phyloP scores from a whole-genome alignment of 2,888 invertebrate genomes.

The Eristalinus sepulchralis region DNA sequence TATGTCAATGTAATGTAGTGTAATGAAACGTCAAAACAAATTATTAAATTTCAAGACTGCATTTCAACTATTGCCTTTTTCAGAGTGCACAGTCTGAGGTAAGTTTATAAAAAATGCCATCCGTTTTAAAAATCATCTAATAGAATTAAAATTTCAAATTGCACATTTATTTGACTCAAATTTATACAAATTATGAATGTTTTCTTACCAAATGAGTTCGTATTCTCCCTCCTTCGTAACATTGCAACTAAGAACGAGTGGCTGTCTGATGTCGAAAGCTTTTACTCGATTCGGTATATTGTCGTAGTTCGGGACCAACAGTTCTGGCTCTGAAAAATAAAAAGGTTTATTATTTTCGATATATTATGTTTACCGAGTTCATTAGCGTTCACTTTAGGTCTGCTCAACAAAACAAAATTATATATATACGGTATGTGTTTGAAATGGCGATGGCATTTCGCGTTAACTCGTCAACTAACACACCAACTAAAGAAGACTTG shows the following conservation, averaged over 20 bases:
- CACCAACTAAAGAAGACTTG: not conserved
- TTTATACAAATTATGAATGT: slow-evolving; percentile 6
- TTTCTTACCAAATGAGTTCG: slow-evolving; percentile 78
- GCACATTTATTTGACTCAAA: no score
- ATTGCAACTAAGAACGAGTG: slow-evolving; percentile 80
- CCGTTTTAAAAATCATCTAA: no score
- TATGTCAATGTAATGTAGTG: no score
- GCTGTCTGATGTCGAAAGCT: slow-evolving; percentile 78
- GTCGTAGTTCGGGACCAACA: slow-evolving; percentile 80
- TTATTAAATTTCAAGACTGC: no score
- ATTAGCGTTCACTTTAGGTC: not conserved
- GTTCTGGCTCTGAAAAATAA: slow-evolving; percentile 75
- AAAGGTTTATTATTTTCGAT: slow-evolving; percentile 1
- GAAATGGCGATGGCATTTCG: slow-evolving; percentile 8
- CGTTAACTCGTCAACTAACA: not conserved
- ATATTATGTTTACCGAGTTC: not conserved
- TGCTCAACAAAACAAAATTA: not conserved
- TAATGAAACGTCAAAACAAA: no score
- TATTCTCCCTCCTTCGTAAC: slow-evolving; percentile 75
- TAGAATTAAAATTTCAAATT: no score
- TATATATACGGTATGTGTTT: not conserved
- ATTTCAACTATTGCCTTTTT: no score
- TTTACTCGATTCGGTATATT: slow-evolving; percentile 76
- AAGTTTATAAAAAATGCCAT: no score
- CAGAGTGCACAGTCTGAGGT: no score